A percentile compares a stretch with the other conserved stretches of the same genome.
phyloP scores from a whole-genome alignment of 2,113 vertebrate genomes.

The Thamnaconus septentrionalis region DNA sequence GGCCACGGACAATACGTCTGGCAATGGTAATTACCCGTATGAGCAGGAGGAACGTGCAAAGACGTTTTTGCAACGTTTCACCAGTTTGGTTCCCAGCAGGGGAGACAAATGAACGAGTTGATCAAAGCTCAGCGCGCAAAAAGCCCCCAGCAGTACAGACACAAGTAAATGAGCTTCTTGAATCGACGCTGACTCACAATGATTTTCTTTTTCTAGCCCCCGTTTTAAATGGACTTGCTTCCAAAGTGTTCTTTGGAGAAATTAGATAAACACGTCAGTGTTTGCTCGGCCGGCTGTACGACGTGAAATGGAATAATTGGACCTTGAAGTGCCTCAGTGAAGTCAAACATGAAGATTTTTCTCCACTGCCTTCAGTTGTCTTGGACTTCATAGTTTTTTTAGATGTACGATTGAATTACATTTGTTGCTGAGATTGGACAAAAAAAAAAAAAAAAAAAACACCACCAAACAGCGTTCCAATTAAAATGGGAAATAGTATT shows the following conservation, averaged over 20 bases:
- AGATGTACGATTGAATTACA: no score
- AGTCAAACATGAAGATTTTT: no score
- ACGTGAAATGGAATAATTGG: no score
- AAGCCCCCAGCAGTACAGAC: conserved; percentile 16
- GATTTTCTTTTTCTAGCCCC: neutral
- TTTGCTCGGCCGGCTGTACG: neutral
- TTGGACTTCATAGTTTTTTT: no score
- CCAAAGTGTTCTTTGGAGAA: neutral
- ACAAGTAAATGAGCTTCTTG: conserved; percentile 27
- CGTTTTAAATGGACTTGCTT: conserved; percentile 1
- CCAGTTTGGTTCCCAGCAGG: neutral
- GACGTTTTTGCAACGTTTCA: neutral
- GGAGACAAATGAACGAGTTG: conserved; percentile 29
- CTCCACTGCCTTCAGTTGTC: no score
- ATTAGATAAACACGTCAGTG: conserved; percentile 2
- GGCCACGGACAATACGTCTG: no score
- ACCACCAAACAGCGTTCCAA: no score
- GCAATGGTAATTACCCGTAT: neutral
- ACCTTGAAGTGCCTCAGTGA: no score
- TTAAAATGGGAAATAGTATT: no score
- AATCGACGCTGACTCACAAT: conserved; percentile 2
- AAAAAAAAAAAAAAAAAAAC: no score
- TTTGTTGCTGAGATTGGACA: no score
- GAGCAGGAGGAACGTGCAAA: neutral
- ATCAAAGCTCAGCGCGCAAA: conserved; percentile 33